phyloP scores from a whole-genome alignment of 2,888 invertebrate species.

The Anarsia innoxiella region DNA sequence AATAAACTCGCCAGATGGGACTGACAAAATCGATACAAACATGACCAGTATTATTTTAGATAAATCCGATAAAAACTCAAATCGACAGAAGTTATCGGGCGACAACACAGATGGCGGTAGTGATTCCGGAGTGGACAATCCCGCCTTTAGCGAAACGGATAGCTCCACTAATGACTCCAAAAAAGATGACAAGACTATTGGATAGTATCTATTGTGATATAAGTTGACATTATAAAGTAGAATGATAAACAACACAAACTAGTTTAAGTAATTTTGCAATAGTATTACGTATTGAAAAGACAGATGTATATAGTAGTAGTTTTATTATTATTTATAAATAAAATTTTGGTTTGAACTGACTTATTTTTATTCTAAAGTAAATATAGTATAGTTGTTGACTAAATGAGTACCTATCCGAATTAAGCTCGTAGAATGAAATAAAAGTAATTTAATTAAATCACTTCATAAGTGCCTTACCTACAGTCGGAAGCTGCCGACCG shows the following conservation, averaged over 20 bases:
- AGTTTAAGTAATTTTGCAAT: constrained; percentile 14
- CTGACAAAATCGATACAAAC: constrained; percentile 28
- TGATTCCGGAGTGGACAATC: constrained; percentile 66
- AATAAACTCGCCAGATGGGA: constrained; percentile 40
- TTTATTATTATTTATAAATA: constrained; percentile 25
- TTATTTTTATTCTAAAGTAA: constrained; percentile 2
- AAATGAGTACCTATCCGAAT: no score
- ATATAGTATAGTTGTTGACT: no score
- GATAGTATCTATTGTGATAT: constrained; percentile 26
- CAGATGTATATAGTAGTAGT: constrained; percentile 21
- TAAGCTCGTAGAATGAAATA: no score
- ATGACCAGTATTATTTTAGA: no score
- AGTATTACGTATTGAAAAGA: constrained; percentile 13
- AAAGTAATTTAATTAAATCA: no score
- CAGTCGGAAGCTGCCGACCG: no score
- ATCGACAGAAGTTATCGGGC: constrained; percentile 32
- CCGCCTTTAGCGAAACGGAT: constrained; percentile 55
- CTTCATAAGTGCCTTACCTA: no score
- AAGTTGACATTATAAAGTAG: not conserved
- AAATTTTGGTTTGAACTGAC: constrained; percentile 18
- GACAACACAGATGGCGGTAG: constrained; percentile 63
- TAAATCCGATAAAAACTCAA: constrained; percentile 17
- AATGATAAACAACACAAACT: constrained; percentile 22
- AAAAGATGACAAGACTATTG: constrained; percentile 37
- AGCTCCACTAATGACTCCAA: constrained; percentile 27